A percentile compares a stretch with the other conserved stretches of the same genome.
Conservation (phyloP, 2,113 vertebrate species). For the Myanophis thanlyinensis region DNA sequence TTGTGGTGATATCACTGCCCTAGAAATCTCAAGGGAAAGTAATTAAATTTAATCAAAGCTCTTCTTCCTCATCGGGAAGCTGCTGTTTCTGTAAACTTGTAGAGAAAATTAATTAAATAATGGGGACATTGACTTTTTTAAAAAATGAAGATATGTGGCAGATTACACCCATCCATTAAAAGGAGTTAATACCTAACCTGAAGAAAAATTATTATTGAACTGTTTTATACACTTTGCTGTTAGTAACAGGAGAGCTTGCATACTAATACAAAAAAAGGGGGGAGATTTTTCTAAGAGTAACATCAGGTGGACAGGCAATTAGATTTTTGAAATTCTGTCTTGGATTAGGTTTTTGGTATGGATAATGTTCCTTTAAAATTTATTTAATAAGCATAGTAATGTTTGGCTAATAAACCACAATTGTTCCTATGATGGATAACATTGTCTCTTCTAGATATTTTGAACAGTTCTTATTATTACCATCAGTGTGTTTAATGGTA, state of each 20-base stretch:
- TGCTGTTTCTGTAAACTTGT: conserved; percentile 29
- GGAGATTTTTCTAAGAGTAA: neutral
- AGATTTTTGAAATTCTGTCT: neutral
- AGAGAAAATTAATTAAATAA: conserved; percentile 46
- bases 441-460: neutral
- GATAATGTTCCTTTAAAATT: neutral
- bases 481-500: neutral
- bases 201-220: neutral
- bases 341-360: neutral
- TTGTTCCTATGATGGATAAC: neutral
- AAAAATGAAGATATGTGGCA: conserved; percentile 22
- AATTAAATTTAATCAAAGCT: conserved; percentile 40
- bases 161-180: neutral
- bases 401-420: neutral
- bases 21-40: conserved; percentile 27
- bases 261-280: neutral
- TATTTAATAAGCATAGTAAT: neutral
- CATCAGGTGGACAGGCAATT: neutral
- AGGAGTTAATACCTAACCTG: neutral
- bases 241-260: neutral
- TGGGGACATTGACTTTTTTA: neutral
- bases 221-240: neutral
- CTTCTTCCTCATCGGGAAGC: conserved; percentile 1
- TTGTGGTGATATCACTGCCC: conserved; percentile 4
- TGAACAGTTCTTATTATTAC: neutral